Evolutionary conservation across 2,888 invertebrate genomes (phyloP).

Genomic region (Lasioglossum marginatum): DNA sequence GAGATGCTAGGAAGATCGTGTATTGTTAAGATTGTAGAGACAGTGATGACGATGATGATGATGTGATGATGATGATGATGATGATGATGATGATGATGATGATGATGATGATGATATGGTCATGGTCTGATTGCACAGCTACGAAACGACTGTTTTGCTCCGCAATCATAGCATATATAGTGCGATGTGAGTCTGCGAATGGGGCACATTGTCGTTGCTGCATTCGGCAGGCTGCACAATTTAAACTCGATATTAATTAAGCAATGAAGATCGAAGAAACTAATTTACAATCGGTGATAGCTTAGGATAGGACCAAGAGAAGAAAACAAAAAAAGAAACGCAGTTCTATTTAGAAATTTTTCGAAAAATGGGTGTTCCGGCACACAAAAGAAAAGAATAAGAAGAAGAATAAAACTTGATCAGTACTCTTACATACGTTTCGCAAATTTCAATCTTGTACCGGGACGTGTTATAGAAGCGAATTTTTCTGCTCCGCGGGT

Average conservation of each 20-base stretch:
- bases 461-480: conserved; percentile 15
- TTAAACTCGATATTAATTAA: conserved; percentile 78
- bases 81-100: conserved; percentile 8
- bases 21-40: conserved; percentile 35
- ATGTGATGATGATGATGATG: background rate
- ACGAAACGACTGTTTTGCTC: conserved; percentile 73
- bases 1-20: conserved; percentile 41
- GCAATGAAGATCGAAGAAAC: conserved; percentile 75
- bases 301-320: conserved; percentile 71
- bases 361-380: conserved; percentile 61
- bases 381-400: conserved; percentile 21
- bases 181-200: conserved; percentile 67
- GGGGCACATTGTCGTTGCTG: conserved; percentile 61
- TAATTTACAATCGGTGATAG: conserved; percentile 78
- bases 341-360: conserved; percentile 72
- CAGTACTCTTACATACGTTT: conserved; percentile 62
- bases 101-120: conserved; percentile 8
- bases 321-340: conserved; percentile 46
- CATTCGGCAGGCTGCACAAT: conserved; percentile 67
- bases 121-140: conserved; percentile 53
- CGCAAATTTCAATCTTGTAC: conserved; percentile 47
- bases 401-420: conserved; percentile 55
- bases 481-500: conserved; percentile 19
- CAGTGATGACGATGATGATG: background rate
- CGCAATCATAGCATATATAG: conserved; percentile 70